Evolutionary conservation across 2,797 vertebrate genomes (phyloP).

Genomic region (Phalanger gymnotis): DNA sequence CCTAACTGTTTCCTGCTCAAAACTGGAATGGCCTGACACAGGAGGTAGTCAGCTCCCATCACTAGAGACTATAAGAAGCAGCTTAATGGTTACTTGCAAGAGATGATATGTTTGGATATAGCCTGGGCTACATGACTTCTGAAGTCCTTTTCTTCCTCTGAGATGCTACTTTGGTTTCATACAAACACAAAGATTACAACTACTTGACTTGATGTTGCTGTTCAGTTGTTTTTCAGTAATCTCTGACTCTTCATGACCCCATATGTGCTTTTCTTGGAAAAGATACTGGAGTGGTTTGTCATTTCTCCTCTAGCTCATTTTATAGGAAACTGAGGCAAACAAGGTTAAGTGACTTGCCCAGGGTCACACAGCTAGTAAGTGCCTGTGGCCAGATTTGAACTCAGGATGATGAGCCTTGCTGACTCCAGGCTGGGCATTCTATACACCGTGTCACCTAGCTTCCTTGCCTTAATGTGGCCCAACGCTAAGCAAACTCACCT

Average conservation of each 20-base stretch:
- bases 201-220: not conserved
- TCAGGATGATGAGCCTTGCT: not conserved
- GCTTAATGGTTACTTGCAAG: not conserved
- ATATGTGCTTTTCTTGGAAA: not conserved
- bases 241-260: not conserved
- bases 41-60: not conserved
- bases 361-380: not conserved
- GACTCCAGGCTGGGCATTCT: not conserved
- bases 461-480: not conserved
- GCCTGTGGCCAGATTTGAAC: not conserved
- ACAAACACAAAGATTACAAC: not conserved
- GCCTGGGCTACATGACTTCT: not conserved
- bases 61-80: not conserved
- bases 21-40: not conserved
- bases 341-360: not conserved
- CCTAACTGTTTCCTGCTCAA: not conserved
- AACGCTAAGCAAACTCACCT: slow-evolving; percentile 87
- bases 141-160: not conserved
- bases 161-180: not conserved
- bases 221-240: not conserved
- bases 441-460: not conserved
- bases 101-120: not conserved
- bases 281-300: not conserved
- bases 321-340: not conserved
- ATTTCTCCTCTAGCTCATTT: not conserved